These are phyloP conservation scores for Anorthoa munda DNA, from an alignment of 2,888 invertebrate genomes.

Conservation along the genomic window DNA sequence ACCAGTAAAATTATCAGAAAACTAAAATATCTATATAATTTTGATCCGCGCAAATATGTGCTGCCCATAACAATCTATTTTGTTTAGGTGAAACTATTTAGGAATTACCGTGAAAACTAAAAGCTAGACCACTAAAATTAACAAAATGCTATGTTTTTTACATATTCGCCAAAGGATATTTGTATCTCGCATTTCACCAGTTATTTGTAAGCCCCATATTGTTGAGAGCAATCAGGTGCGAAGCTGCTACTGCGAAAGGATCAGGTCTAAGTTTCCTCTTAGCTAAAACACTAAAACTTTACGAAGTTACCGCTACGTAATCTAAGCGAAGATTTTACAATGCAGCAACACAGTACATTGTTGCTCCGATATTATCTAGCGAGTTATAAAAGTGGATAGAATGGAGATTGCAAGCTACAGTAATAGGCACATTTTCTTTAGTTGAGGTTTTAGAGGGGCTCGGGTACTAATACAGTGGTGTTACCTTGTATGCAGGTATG, in stretches of 20 bases:
- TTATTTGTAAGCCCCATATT: too few relatives aligned
- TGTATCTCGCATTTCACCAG: too few relatives aligned
- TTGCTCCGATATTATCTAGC: constrained; percentile 34
- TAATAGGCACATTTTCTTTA: constrained; percentile 21
- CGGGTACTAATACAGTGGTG: not conserved
- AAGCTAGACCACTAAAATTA: too few relatives aligned
- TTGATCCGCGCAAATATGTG: not conserved
- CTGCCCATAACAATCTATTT: not conserved
- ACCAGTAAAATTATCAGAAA: too few relatives aligned
- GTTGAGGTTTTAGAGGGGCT: constrained; percentile 17
- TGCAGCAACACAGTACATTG: constrained; percentile 29
- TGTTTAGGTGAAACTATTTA: not conserved
- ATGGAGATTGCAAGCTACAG: constrained; percentile 48
- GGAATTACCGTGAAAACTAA: too few relatives aligned
- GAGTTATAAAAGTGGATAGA: constrained; percentile 49
- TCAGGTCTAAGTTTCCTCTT: not conserved
- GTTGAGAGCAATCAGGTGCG: too few relatives aligned
- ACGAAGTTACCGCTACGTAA: not conserved
- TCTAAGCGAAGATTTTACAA: constrained; percentile 34
- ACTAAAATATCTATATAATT: too few relatives aligned
- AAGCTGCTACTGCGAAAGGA: too few relatives aligned
- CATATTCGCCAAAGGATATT: too few relatives aligned
- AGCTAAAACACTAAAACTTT: constrained; percentile 7
- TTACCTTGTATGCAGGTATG: too few relatives aligned
- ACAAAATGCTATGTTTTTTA: too few relatives aligned